Evolutionary conservation across 2,113 vertebrate genomes (phyloP).

Genomic region (Mola mola): DNA sequence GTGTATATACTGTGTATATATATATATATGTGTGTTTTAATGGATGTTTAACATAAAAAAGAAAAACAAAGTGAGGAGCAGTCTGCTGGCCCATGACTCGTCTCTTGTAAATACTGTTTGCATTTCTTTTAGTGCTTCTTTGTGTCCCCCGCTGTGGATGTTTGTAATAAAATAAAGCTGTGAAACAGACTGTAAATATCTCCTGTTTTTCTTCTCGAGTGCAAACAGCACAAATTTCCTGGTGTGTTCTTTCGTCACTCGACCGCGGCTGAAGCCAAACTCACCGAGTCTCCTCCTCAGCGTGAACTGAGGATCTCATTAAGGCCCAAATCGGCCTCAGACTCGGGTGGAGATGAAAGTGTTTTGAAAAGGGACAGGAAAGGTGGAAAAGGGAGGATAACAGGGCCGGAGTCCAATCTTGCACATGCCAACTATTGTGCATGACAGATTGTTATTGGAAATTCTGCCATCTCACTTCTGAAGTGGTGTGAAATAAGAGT

Average conservation of each 20-base stretch:
- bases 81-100: slow-evolving; percentile 72
- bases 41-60: slow-evolving; percentile 9
- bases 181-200: no score
- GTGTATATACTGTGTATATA: slow-evolving; percentile 25
- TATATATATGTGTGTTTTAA: slow-evolving; percentile 18
- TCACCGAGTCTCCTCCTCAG: background rate
- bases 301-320: no score
- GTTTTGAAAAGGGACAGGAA: slow-evolving; percentile 12
- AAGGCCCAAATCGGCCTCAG: no score
- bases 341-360: no score
- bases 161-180: slow-evolving; percentile 66
- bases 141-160: slow-evolving; percentile 20
- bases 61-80: slow-evolving; percentile 28
- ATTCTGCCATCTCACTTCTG: no score
- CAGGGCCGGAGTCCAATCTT: no score
- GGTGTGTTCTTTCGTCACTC: background rate
- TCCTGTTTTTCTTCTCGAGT: slow-evolving; percentile 27
- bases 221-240: slow-evolving; percentile 33
- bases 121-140: slow-evolving; percentile 8
- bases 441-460: no score
- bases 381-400: slow-evolving; percentile 6
- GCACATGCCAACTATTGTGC: no score
- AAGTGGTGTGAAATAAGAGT: no score
- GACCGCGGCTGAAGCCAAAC: background rate
- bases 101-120: slow-evolving; percentile 59